A percentile compares a stretch with the other conserved stretches of the same genome.
phyloP scores from a whole-genome alignment of 1,140 invertebrate genomes.

The Papilio aristodemus region DNA sequence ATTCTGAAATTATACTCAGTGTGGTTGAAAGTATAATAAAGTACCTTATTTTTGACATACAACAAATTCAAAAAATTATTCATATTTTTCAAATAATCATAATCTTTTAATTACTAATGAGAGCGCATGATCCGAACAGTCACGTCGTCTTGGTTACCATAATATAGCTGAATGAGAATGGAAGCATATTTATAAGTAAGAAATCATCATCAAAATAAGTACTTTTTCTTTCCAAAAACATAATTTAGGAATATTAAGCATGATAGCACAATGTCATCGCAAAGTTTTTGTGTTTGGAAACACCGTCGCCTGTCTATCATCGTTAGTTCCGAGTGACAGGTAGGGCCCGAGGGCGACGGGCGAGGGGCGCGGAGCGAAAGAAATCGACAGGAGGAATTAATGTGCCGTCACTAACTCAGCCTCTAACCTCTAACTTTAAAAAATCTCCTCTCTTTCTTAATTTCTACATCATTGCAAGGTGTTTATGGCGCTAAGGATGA shows the following conservation, averaged over 20 bases:
- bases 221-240: neutral
- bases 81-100: no score
- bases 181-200: no score
- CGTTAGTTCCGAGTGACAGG: constrained; percentile 51
- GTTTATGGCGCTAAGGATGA: constrained; percentile 54
- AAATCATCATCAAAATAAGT: neutral
- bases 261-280: neutral
- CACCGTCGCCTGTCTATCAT: constrained; percentile 44
- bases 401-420: constrained; percentile 75
- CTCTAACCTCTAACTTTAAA: constrained; percentile 64
- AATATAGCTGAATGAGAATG: no score
- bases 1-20: neutral
- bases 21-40: no score
- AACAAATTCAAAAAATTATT: no score
- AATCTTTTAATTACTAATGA: no score
- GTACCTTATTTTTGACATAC: no score
- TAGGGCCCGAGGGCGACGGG: constrained; percentile 33
- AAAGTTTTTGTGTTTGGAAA: constrained; percentile 33
- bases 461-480: constrained; percentile 77
- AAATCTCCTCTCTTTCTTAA: constrained; percentile 76
- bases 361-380: constrained; percentile 35
- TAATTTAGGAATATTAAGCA: neutral
- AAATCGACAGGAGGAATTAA: constrained; percentile 73
- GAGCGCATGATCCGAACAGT: no score
- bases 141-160: no score